A percentile compares a stretch with the other conserved stretches of the same genome.
Conservation (phyloP, 2,797 vertebrate species). For the Holocentrus rufus region DNA sequence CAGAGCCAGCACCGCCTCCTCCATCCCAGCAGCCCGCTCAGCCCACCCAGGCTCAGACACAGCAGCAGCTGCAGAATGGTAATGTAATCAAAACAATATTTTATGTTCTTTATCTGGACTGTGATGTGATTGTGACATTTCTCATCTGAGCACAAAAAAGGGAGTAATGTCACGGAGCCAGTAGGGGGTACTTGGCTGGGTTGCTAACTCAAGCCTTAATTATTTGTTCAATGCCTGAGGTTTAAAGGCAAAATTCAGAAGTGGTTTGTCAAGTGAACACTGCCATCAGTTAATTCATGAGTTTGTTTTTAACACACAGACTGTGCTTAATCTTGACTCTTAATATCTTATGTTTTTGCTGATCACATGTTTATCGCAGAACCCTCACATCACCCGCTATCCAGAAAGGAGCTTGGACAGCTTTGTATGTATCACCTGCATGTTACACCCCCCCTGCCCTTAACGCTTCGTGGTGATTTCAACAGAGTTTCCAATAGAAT, state of each 20-base stretch:
- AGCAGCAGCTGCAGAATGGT: slow-evolving; percentile 95
- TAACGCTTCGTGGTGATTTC: slow-evolving; percentile 58
- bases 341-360: slow-evolving; percentile 60
- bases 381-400: slow-evolving; percentile 67
- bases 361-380: slow-evolving; percentile 76
- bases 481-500: slow-evolving; percentile 53
- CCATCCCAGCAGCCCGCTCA: slow-evolving; percentile 75
- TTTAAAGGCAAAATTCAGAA: not conserved
- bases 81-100: slow-evolving; percentile 62
- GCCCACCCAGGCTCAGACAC: slow-evolving; percentile 84
- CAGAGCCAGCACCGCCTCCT: slow-evolving; percentile 80
- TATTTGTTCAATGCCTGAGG: not conserved
- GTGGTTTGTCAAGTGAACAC: not conserved
- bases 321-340: not conserved
- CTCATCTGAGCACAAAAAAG: not conserved
- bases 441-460: slow-evolving; percentile 45
- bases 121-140: not conserved
- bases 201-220: not conserved
- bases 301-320: not conserved
- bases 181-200: not conserved
- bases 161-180: not conserved
- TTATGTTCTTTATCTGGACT: not conserved
- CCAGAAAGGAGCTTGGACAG: slow-evolving; percentile 79
- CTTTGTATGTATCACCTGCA: slow-evolving; percentile 80
- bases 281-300: not conserved